phyloP scores from a whole-genome alignment of 2,888 invertebrate species.

The Callinectes sapidus region DNA sequence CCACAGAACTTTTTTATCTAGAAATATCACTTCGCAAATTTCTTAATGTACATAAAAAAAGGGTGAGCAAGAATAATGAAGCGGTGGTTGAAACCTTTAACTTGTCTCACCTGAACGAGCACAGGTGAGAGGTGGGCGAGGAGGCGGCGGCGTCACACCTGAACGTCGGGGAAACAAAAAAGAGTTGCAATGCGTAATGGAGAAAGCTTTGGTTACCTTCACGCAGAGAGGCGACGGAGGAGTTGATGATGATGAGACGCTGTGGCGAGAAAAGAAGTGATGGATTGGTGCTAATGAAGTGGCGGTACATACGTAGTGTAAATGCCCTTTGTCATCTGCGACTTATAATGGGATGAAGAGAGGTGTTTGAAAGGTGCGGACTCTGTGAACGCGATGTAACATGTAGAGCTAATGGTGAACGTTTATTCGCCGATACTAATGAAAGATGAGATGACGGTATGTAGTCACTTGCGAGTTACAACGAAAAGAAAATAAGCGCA shows the following conservation, averaged over 20 bases:
- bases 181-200: not conserved
- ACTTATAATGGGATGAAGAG: no score
- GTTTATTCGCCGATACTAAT: no score
- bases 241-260: not conserved
- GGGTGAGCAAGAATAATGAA: not conserved
- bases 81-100: not conserved
- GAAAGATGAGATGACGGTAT: no score
- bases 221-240: not conserved
- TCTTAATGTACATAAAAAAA: not conserved
- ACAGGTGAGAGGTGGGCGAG: not conserved
- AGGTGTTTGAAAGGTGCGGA: no score
- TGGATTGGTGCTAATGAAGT: not conserved
- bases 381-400: no score
- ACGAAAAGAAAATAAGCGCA: no score
- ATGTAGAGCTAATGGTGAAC: no score
- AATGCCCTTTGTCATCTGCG: no score
- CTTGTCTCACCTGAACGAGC: not conserved
- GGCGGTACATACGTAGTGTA: no score
- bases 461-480: no score
- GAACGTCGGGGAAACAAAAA: not conserved
- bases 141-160: not conserved
- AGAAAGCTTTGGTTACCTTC: conserved; percentile 18
- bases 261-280: not conserved
- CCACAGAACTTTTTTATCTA: not conserved
- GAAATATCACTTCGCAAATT: not conserved